Conservation (phyloP, 1,140 invertebrate genomes). For the Ladona fulva region DNA sequence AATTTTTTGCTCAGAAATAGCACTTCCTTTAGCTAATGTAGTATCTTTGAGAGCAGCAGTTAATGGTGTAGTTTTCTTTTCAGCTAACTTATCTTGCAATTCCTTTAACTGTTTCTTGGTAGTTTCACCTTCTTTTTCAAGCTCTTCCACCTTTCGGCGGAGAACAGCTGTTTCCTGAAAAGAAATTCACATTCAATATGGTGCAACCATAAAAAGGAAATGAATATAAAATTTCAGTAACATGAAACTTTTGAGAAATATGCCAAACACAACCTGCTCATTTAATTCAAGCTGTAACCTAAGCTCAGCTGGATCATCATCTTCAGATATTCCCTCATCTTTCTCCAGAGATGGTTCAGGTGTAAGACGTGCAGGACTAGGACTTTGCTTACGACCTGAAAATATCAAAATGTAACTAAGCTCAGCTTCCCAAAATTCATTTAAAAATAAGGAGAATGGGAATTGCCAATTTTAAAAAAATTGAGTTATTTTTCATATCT, state of each 20-base stretch:
- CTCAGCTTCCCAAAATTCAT: conserved; percentile 1
- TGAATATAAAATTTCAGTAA: neutral
- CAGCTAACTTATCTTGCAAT: conserved; percentile 52
- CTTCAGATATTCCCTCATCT: conserved; percentile 62
- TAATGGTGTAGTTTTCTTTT: conserved; percentile 31
- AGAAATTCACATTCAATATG: neutral
- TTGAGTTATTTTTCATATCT: too few species aligned
- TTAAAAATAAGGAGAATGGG: too few species aligned
- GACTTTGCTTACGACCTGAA: conserved; percentile 53
- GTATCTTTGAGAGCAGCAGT: conserved; percentile 32
- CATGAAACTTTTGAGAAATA: too few species aligned
- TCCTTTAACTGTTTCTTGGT: conserved; percentile 66
- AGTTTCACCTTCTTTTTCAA: conserved; percentile 69
- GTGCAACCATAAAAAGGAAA: conserved; percentile 3
- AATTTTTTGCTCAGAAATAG: conserved; percentile 55
- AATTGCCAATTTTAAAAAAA: too few species aligned
- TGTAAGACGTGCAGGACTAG: conserved; percentile 41
- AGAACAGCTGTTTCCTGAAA: conserved; percentile 66
- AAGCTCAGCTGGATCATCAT: conserved; percentile 65
- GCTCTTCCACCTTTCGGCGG: conserved; percentile 70
- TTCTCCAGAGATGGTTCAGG: conserved; percentile 55
- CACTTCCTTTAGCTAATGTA: conserved; percentile 19
- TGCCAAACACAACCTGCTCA: conserved; percentile 48
- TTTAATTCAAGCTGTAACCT: conserved; percentile 76
- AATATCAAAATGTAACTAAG: conserved; percentile 19